Conservation (phyloP, 2,888 invertebrate species). For the Coelogynopora nodosa region DNA sequence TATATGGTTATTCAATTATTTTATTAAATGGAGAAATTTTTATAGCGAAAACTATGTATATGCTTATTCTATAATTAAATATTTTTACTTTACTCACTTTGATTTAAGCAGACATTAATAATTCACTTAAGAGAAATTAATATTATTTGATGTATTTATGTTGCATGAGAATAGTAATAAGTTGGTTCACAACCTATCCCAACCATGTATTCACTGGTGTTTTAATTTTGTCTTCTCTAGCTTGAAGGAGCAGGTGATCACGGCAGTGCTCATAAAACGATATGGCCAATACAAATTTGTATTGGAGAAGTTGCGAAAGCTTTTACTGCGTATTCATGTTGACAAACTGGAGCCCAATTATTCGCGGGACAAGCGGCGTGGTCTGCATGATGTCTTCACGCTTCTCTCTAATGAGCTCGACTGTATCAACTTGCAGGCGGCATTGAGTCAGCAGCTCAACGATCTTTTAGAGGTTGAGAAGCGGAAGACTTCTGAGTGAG, state of each 20-base stretch:
- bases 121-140: too few relatives aligned
- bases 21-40: too few relatives aligned
- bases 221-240: too few relatives aligned
- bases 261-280: background rate
- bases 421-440: constrained; percentile 6
- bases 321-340: background rate
- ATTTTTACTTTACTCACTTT: too few relatives aligned
- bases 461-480: background rate
- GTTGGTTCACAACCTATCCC: too few relatives aligned
- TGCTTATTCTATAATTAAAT: too few relatives aligned
- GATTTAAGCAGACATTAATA: too few relatives aligned
- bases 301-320: background rate
- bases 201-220: too few relatives aligned
- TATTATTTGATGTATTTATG: too few relatives aligned
- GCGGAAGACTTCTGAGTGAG: background rate
- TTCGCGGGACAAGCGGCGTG: background rate
- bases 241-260: constrained; percentile 12
- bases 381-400: constrained; percentile 20
- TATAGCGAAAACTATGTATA: too few relatives aligned
- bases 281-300: constrained; percentile 8
- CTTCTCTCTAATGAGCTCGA: background rate
- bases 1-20: too few relatives aligned
- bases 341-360: background rate
- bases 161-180: too few relatives aligned
- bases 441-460: background rate